Conservation (phyloP, 1,140 invertebrate species). For the Andricus grossulariae region DNA sequence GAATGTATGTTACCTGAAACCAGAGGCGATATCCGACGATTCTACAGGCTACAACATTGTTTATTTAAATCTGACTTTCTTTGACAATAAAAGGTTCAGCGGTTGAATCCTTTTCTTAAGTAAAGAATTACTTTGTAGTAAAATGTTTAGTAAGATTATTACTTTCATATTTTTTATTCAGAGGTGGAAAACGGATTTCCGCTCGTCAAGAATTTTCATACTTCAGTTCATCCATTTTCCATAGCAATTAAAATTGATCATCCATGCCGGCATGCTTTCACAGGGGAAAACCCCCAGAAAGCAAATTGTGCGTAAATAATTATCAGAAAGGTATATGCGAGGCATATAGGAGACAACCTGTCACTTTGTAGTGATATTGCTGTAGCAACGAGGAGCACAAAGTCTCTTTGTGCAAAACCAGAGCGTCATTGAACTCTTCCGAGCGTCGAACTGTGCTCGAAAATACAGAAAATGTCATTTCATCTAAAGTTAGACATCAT, state of each 20-base stretch:
- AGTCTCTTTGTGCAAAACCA: background rate
- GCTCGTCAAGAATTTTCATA: background rate
- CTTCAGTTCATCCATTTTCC: constrained; percentile 4
- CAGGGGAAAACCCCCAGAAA: background rate
- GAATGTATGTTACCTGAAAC: background rate
- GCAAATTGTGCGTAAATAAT: too few species aligned
- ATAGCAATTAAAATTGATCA: background rate
- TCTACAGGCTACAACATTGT: background rate
- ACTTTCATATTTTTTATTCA: too few species aligned
- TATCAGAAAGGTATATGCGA: too few species aligned
- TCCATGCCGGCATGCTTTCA: background rate
- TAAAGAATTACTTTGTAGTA: too few species aligned
- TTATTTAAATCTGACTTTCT: too few species aligned
- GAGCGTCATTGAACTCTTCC: constrained; percentile 30
- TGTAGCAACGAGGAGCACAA: constrained; percentile 12
- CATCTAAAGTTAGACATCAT: constrained; percentile 10
- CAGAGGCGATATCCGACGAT: background rate
- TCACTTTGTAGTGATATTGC: constrained; percentile 22
- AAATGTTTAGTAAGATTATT: too few species aligned
- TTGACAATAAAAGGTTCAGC: too few species aligned
- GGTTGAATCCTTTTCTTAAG: too few species aligned
- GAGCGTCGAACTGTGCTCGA: constrained; percentile 28
- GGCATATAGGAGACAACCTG: background rate
- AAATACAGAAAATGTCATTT: constrained; percentile 16
- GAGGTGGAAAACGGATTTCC: too few species aligned